Conservation (phyloP, 1,140 invertebrate species). For the Bombus difficillimus region DNA sequence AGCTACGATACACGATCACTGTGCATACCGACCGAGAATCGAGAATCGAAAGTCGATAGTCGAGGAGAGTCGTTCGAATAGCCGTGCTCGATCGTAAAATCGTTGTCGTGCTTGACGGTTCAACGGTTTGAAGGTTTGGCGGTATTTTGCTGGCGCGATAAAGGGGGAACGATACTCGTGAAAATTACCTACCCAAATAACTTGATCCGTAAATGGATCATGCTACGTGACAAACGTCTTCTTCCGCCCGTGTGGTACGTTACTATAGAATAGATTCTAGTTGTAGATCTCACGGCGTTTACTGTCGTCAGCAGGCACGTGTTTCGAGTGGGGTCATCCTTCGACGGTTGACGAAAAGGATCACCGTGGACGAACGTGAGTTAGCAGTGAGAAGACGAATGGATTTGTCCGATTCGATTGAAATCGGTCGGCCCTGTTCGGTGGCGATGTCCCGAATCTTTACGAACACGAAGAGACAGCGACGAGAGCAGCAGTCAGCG, state of each 20-base stretch:
- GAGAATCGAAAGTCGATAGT: not conserved
- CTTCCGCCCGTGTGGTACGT: not conserved
- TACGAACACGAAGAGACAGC: not conserved
- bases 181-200: constrained; percentile 5
- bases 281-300: not conserved
- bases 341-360: not conserved
- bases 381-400: no score
- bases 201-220: not conserved
- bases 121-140: not conserved
- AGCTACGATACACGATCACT: not conserved
- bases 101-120: not conserved
- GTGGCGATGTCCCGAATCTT: not conserved
- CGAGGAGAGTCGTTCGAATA: no score
- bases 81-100: not conserved
- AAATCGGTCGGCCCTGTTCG: no score
- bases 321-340: constrained; percentile 1
- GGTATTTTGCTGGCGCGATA: not conserved
- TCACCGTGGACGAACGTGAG: not conserved
- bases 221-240: not conserved
- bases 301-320: not conserved
- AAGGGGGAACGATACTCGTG: not conserved
- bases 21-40: not conserved
- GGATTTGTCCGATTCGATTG: no score
- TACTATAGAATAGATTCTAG: not conserved
- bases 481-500: not conserved